Evolutionary conservation across 2,888 invertebrate genomes (phyloP), one percentile per base, ranked within the genome.

Genomic region (Synergus japonicus): DNA sequence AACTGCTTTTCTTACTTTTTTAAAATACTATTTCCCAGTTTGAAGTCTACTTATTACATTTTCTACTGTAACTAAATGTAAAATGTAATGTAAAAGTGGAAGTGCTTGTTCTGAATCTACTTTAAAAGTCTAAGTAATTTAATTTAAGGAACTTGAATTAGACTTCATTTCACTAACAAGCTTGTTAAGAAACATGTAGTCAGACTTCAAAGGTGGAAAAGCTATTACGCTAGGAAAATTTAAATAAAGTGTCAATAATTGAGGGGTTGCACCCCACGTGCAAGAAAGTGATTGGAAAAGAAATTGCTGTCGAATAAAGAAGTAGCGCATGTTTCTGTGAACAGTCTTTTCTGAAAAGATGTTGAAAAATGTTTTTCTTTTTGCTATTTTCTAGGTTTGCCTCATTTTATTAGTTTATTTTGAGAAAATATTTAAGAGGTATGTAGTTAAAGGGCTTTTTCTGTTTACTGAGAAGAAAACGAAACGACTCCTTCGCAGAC

Each of bases 401-500:
- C 18, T 10, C 2, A 12, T 5, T 67, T 66, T 13, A 46, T 8
- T 49, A 8, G 44, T 18, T 43, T 7, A 7, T 67, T 67, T 67
- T 29, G 13, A 46, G 49, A 44, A 54, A 29, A 37, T 37, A 1
- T 73, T 29, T 12, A 10, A n/a, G 22, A 0, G 15, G 37, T 9
- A 54, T 37, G 15, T 8, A 15, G 18, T 43, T 60, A 60, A 22
- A 22, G 22, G 10, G 58, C 18, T 65, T 46, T 49, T 69, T 73
- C 49, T 73, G 15, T 73, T 73, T 54, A 73, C 49, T 73, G 73
- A 54, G 37, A 2, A 37, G 54, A 73, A 73, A 73, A 73, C 37
- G 73, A 73, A 78, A 66, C 44, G 66, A 67, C 66, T 86, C 82
- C 83, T 83, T 49, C 80, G 80, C 76, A 77, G 82, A 76, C 84